Evolutionary conservation across 2,113 vertebrate species (phyloP).

Genomic region (Erythrolamprus reginae): DNA sequence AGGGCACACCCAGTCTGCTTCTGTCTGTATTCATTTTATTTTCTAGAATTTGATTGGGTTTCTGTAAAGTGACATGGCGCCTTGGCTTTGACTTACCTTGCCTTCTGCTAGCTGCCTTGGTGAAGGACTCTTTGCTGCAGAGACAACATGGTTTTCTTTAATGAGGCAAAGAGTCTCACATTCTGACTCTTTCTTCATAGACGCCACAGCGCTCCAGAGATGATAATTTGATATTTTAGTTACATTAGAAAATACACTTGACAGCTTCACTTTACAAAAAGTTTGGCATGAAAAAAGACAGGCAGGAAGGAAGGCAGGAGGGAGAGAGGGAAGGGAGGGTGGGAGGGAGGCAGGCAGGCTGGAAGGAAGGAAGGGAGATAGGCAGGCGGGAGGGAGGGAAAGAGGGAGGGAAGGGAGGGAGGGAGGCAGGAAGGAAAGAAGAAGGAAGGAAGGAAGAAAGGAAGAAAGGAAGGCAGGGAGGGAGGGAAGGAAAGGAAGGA

Average conservation of each 20-base stretch:
- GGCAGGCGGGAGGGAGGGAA: too few relatives aligned
- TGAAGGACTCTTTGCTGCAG: neutral
- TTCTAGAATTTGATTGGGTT: neutral
- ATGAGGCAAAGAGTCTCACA: neutral
- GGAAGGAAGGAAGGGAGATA: too few relatives aligned
- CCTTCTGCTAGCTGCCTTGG: neutral
- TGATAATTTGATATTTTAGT: neutral
- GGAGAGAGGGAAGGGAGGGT: rapidly evolving
- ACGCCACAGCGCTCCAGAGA: neutral
- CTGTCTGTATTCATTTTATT: neutral
- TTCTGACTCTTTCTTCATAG: neutral
- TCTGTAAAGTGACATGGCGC: neutral
- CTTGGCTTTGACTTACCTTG: neutral
- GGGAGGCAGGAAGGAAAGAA: too few relatives aligned
- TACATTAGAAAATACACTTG: neutral
- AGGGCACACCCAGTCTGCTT: neutral
- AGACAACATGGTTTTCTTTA: neutral
- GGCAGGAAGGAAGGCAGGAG: rapidly evolving
- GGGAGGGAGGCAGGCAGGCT: too few relatives aligned
- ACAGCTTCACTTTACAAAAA: neutral
- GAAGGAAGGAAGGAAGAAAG: too few relatives aligned
- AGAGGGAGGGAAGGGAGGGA: too few relatives aligned
- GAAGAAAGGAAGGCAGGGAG: too few relatives aligned
- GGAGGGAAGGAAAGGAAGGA: too few relatives aligned
- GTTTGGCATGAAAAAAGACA: neutral